Evolutionary conservation across 2,888 invertebrate species (phyloP), one percentile per base, ranked within the genome.

Genomic region (Synergus japonicus): DNA sequence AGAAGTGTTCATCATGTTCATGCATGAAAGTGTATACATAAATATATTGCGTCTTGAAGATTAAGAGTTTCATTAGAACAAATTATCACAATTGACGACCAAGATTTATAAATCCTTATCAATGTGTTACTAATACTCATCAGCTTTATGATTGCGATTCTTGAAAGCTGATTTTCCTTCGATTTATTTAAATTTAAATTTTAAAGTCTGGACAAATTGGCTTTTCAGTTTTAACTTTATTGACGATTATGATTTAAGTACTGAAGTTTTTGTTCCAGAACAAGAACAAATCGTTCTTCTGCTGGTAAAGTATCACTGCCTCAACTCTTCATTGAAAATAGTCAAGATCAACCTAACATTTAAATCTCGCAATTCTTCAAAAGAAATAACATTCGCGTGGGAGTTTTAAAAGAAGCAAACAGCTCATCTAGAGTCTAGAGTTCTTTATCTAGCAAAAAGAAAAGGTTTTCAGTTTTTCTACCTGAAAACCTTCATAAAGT

Each of bases 31-130:
- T 18, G 43, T 43, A 44, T 43, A 29, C 22, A 29, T 29, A 43
- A 4, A 41, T 66, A 44, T 44, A 18, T 43, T 43, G 18, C 18
- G 10, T 10, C n/a, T 69, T 29, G 15, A 49, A 44, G n/a, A 37
- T 73, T 37, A 54, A 29, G 73, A 29, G 73, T 73, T 73, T n/a
- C 41, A 73, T 54, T 54, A n/a, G 9, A n/a, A 49, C 10, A 54
- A 58, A 54, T 73, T 73, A 54, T 4, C 46, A 9, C 49, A 44
- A 49, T 49, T 69, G 46, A 13, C 18, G 12, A 66, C 43, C 1
- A 41, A 18, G 18, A 66, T 66, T 66, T 66, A 66, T 43, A 43
- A 37, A 43, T n/a, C 41, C n/a, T 43, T 9, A 66, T 66, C 10
- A 66, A 9, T 8, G 63, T 63, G 66, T 43, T n/a, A 43, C 43